Evolutionary conservation across 2,797 vertebrate genomes (phyloP), one percentile per base, ranked within the genome.

Genomic region (Chaunax sp.): DNA sequence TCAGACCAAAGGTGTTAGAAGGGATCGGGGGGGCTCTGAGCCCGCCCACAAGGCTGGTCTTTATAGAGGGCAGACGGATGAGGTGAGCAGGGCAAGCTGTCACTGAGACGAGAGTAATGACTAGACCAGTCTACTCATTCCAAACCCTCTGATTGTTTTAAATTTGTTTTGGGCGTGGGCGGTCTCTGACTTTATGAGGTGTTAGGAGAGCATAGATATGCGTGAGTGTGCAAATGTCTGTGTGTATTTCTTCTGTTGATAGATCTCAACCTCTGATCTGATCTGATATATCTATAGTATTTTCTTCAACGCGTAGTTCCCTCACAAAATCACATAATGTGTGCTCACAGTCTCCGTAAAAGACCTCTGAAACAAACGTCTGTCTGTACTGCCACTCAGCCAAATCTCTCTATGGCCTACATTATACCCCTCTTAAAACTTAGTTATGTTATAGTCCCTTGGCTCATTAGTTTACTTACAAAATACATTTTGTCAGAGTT

Each of bases 401-500:
- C 50, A 71, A 22, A 57, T 71, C 69, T 68, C 61, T 70, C 75
- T 54, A 22, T 81, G 73, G 65, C 80, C 79, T 69, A 80, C 18
- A 64, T 75, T 72, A 46, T 50, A 75, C 63, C 78, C 72, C 67
- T 82, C 75, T 75, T 54, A 72, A 87, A 77, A 81, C 77, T 82
- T 80, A 60, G 41, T 90, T 90, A 88, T 63, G 78, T 83, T 90
- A 89, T 91, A 89, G 90, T 90, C 85, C 77, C 69, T 15, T 47
- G 66, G 79, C 83, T 82, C 83, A 80, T 92, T 89, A 92, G 84
- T 91, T 92, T 92, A 91, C 87, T 89, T 87, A 88, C 90, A 80
- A 89, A 93, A 93, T 94, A 84, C 82, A 84, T 92, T 85, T 91
- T 92, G 92, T 91, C 91, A 78, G 61, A 51, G 60, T 77, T 88